phyloP scores from a whole-genome alignment of 2,113 vertebrate genomes.

The Phycodurus eques region DNA sequence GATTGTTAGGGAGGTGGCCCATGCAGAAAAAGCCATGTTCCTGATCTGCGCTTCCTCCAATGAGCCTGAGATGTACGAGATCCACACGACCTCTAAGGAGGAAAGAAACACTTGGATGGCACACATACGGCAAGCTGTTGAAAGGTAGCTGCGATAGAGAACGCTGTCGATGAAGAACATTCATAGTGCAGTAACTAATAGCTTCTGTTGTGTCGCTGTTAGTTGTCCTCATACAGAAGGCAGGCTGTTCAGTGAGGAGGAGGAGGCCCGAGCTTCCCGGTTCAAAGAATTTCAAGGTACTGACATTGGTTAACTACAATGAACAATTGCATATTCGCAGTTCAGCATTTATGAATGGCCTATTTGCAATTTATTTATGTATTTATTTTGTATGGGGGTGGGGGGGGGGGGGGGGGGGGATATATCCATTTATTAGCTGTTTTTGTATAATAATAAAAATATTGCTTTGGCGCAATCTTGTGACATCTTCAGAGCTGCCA shows the following conservation, averaged over 20 bases:
- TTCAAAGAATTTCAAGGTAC: constrained; percentile 88
- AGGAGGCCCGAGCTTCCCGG: constrained; percentile 74
- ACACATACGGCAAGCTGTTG: constrained; percentile 86
- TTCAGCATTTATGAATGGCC: not conserved
- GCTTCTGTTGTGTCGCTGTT: constrained; percentile 7
- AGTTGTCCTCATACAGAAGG: constrained; percentile 89
- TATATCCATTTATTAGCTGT: no score
- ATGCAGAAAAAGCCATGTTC: constrained; percentile 96
- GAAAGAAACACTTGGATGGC: constrained; percentile 92
- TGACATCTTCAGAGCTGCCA: no score
- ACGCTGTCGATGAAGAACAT: not conserved
- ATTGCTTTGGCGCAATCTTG: no score
- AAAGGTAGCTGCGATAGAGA: constrained; percentile 75
- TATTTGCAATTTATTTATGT: not conserved
- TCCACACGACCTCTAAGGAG: constrained; percentile 89
- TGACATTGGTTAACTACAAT: constrained; percentile 11
- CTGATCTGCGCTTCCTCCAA: constrained; percentile 90
- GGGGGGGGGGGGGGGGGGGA: no score
- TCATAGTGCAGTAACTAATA: not conserved
- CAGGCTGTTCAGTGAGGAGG: constrained; percentile 77
- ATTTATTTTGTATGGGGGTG: not conserved
- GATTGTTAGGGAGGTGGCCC: constrained; percentile 94
- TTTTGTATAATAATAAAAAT: no score
- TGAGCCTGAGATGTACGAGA: constrained; percentile 97
- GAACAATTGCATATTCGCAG: not conserved